Evolutionary conservation across 2,888 invertebrate genomes (phyloP).

Genomic region (Pterostichus niger): DNA sequence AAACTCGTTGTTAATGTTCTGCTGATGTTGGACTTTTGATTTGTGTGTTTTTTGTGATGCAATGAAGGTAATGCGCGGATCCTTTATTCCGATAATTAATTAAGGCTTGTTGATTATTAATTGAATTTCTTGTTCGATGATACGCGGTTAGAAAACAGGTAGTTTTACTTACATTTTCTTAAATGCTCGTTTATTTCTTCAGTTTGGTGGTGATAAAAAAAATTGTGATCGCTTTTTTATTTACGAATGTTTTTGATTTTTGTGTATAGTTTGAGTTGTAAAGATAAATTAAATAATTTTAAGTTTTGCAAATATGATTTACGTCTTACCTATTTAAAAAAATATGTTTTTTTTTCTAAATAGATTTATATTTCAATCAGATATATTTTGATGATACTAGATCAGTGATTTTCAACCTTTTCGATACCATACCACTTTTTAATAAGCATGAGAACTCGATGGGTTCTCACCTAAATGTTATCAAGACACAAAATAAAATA

Average conservation of each 20-base stretch:
- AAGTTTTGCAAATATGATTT: too few species aligned
- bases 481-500: too few species aligned
- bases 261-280: too few species aligned
- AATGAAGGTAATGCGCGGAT: slow-evolving; percentile 53
- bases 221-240: background rate
- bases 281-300: too few species aligned
- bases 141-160: slow-evolving; percentile 29
- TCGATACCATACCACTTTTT: too few species aligned
- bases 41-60: slow-evolving; percentile 56
- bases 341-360: too few species aligned
- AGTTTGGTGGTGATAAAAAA: background rate
- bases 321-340: too few species aligned
- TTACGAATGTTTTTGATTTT: slow-evolving; percentile 4
- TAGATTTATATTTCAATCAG: too few species aligned
- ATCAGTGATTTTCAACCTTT: too few species aligned
- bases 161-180: slow-evolving; percentile 23
- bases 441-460: too few species aligned
- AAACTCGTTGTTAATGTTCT: slow-evolving; percentile 7
- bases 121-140: slow-evolving; percentile 32
- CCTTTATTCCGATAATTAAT: slow-evolving; percentile 59
- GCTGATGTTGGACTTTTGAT: slow-evolving; percentile 41
- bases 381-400: too few species aligned
- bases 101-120: slow-evolving; percentile 58
- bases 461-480: too few species aligned
- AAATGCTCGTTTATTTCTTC: background rate